Percentiles rank a stretch among this genome's conserved stretches.
phyloP scores from a whole-genome alignment of 2,113 vertebrate genomes.

The Bagarius yarrelli region DNA sequence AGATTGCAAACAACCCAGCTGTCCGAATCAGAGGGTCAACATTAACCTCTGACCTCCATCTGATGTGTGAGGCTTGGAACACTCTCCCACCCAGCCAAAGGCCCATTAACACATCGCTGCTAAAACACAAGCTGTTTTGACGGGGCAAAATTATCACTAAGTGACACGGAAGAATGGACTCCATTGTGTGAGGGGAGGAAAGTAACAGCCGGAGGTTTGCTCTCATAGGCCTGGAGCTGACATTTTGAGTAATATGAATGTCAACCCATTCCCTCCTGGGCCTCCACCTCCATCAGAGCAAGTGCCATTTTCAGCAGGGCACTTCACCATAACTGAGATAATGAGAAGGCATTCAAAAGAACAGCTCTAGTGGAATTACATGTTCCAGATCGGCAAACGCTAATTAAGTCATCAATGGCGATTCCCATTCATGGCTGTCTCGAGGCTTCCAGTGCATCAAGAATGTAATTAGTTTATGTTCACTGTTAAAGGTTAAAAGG shows the following conservation, averaged over 20 bases:
- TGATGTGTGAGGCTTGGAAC: constrained; percentile 75
- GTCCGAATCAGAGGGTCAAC: constrained; percentile 74
- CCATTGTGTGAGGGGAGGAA: constrained; percentile 62
- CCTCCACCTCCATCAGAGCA: constrained; percentile 44
- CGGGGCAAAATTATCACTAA: constrained; percentile 79
- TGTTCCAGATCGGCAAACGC: constrained; percentile 59
- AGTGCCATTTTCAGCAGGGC: constrained; percentile 53
- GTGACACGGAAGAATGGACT: constrained; percentile 75
- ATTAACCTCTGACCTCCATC: constrained; percentile 81
- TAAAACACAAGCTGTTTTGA: constrained; percentile 84
- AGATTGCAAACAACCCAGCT: constrained; percentile 80
- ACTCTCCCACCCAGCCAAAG: constrained; percentile 79
- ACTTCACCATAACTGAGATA: constrained; percentile 61
- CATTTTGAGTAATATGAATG: constrained; percentile 59
- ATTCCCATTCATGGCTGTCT: constrained; percentile 59
- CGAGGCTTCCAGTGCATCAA: constrained; percentile 59
- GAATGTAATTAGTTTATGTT: constrained; percentile 87
- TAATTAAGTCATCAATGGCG: constrained; percentile 67
- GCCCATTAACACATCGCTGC: constrained; percentile 80
- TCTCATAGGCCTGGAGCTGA: constrained; percentile 51
- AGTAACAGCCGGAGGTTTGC: constrained; percentile 43
- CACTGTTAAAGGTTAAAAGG: constrained; percentile 78
- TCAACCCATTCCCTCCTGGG: constrained; percentile 40
- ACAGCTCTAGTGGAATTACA: constrained; percentile 56
- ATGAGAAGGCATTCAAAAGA: constrained; percentile 57